phyloP scores from a whole-genome alignment of 2,888 invertebrate genomes.

The Agrotis clavis region DNA sequence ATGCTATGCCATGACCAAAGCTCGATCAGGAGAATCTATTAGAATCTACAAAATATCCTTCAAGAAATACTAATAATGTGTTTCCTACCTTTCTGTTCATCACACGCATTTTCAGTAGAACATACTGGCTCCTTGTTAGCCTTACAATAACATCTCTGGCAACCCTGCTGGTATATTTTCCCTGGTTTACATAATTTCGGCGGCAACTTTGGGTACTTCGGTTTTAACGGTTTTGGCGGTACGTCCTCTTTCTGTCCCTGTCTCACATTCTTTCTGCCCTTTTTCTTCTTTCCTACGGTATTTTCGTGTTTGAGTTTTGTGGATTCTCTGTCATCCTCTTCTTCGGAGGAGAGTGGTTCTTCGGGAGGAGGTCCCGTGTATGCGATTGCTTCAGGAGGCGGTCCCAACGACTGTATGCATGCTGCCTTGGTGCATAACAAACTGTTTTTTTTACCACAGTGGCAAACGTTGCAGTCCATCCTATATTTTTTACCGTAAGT shows the following conservation, averaged over 20 bases:
- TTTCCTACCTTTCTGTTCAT: conserved; percentile 18
- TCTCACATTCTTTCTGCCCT: background rate
- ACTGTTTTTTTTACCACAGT: conserved; percentile 69
- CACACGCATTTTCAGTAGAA: conserved; percentile 41
- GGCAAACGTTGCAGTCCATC: conserved; percentile 81
- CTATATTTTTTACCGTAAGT: conserved; percentile 73
- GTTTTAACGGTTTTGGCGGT: background rate
- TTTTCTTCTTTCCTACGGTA: conserved; percentile 13
- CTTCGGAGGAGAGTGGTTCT: background rate
- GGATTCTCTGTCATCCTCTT: too few species aligned
- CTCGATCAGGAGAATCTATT: background rate
- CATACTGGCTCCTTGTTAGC: conserved; percentile 42
- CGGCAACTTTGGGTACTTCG: conserved; percentile 36
- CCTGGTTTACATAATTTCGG: conserved; percentile 75
- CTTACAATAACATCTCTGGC: conserved; percentile 78
- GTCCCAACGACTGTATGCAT: conserved; percentile 68
- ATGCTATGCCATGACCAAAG: background rate
- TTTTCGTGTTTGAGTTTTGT: background rate
- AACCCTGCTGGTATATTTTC: conserved; percentile 72
- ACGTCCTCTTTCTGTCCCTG: background rate
- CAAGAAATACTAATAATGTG: background rate
- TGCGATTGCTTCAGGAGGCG: background rate
- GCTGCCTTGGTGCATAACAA: conserved; percentile 83
- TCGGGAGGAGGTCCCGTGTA: background rate
- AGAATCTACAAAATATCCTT: background rate